Evolutionary conservation across 1,140 invertebrate genomes (phyloP), one percentile per base, ranked within the genome.

Genomic region (Rhyacophila brunnea): DNA sequence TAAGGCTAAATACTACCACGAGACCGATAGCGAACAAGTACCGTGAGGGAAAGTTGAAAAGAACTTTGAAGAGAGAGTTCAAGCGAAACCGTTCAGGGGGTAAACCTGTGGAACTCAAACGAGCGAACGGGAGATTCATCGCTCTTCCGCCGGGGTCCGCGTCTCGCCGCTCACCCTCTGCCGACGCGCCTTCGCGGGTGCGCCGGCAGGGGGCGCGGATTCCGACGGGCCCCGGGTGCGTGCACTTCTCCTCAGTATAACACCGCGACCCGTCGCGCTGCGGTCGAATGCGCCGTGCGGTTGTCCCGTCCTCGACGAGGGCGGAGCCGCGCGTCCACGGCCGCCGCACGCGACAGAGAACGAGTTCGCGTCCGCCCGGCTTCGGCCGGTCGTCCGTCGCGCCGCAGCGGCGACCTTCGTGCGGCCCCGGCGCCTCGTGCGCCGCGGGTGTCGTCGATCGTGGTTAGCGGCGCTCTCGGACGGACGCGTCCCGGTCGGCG

Each of bases 181-280:
- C 59, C 61, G n/a, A n/a, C n/a, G n/a, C n/a, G n/a, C n/a, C n/a
- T n/a, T n/a, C n/a, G n/a, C n/a, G n/a, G n/a, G n/a, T n/a, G n/a
- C n/a, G n/a, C n/a, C n/a, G n/a, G 50, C 66, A 69, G 69, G 64
- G 61, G 66, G 54, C 65, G 70, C 67, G 68, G 65, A 53, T 54
- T 68, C 58, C 54, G 59, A 60, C 69, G 73, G 68, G 50, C 32
- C 32, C 58, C 19, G 62, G 66, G 71, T 68, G 70, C 74, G 79
- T 74, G 76, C 74, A 76, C 74, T 79, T 78, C 72, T 75, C 72
- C 65, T 70, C 69, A 70, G 72, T 76, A 77, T 74, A 68, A 78
- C 78, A 74, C 77, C 72, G 77, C 74, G 71, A 77, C 72, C 72
- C n/a, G n/a, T n/a, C n/a, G n/a, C n/a, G n/a, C n/a, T n/a, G n/a